A percentile compares a stretch with the other conserved stretches of the same genome.
phyloP scores from a whole-genome alignment of 2,113 vertebrate species.

The Alexandromys fortis region DNA sequence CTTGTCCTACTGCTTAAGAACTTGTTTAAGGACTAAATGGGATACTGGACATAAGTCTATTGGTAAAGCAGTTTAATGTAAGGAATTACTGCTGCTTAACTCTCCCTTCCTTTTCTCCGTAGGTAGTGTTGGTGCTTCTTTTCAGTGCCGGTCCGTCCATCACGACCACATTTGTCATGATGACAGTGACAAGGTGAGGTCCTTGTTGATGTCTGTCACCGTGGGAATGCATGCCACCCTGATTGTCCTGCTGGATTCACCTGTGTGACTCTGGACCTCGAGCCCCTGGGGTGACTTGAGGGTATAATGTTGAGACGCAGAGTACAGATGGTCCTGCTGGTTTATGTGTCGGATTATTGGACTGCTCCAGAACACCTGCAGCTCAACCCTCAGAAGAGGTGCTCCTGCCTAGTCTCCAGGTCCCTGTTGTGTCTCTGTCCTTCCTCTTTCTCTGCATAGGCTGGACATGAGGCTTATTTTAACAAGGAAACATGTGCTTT shows the following conservation, averaged over 20 bases:
- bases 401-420: neutral
- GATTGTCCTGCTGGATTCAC: neutral
- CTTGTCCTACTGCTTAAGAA: neutral
- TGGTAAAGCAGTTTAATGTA: conserved; percentile 65
- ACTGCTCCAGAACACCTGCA: conserved; percentile 36
- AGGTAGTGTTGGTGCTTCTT: conserved; percentile 88
- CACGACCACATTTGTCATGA: conserved; percentile 90
- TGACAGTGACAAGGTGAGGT: conserved; percentile 91
- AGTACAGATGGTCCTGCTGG: neutral
- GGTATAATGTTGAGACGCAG: neutral
- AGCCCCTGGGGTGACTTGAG: neutral
- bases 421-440: neutral
- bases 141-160: conserved; percentile 89
- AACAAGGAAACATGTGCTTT: neutral
- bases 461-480: neutral
- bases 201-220: conserved; percentile 71
- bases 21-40: conserved; percentile 40
- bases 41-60: conserved; percentile 41
- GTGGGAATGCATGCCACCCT: conserved; percentile 56
- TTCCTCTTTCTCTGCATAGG: neutral
- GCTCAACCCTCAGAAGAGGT: conserved; percentile 1
- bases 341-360: conserved; percentile 23
- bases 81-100: conserved; percentile 55
- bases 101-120: conserved; percentile 79
- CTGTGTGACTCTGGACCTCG: conserved; percentile 23